Base-by-base conservation (phyloP, 2,888 invertebrate species). In the Pantelozetes paolii region DNA sequence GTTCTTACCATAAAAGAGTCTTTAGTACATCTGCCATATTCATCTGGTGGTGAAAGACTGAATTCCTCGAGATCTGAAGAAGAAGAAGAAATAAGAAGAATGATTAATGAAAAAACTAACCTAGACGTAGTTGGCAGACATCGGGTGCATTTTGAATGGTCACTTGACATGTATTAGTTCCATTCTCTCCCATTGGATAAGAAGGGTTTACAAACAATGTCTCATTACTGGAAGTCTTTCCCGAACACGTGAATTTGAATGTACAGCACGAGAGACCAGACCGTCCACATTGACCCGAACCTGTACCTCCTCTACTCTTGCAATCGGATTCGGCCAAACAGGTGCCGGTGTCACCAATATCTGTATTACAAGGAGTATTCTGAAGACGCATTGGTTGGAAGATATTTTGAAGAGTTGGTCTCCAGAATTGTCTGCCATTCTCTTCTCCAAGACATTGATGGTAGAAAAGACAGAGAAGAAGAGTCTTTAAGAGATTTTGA, bases 131-230 rank as follows among this genome's bases (percentile, higher is more conserved):
- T 81, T 93, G 93, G 79, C 92, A 93, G n/a, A 93, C 88, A 78
- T 90, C 89, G 0, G 89, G 87, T 80, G 89, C 88, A 81, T 93
- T 93, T 64, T 89, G 82, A 6, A 94, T 84, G 0, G 91, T 92
- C 3, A 92, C 86, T 81, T 93, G 92, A 79, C 93, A 93, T 26
- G 92, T 92, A 0, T 90, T 90, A 0, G 90, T 90, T 0, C 88
- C 89, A 78, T 92, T 91, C 79, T 87, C 91, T 0, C 89, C 86
- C 0, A 86, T 85, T 0, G 93, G 93, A 82, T 91, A 91, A 75
- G 89, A 90, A 1, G 86, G 86, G 82, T 92, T 92, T 0, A 92
- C 91, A 81, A 93, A 93, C 80, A 92, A 91, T 0, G 92, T 92
- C 1, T 89, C 89, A 81, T 94, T 94, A 80, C 91, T 89, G 0